Percentiles rank a stretch among this genome's conserved stretches.
Evolutionary conservation across 2,797 vertebrate species (phyloP).

Genomic region (Pangasius mekongensis): DNA sequence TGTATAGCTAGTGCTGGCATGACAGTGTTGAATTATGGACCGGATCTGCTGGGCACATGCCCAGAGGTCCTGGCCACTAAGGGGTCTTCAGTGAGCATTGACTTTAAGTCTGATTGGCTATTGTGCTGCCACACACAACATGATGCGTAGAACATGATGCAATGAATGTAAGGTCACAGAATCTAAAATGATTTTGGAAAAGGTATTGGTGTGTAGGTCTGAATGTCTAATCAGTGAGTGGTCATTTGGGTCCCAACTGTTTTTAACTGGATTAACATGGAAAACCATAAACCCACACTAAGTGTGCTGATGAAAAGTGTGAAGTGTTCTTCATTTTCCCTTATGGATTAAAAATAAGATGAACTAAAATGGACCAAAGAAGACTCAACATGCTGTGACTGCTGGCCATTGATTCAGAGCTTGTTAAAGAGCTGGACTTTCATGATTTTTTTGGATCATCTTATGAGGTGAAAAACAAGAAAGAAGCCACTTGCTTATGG

Average conservation of each 20-base stretch:
- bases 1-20: not conserved
- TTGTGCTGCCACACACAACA: not conserved
- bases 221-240: not conserved
- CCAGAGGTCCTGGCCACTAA: not conserved
- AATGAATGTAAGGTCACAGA: not conserved
- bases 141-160: no score
- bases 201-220: not conserved
- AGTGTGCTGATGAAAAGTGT: not conserved
- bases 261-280: not conserved
- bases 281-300: not conserved
- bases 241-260: not conserved
- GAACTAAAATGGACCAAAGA: not conserved
- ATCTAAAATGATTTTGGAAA: not conserved
- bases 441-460: not conserved
- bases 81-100: no score
- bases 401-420: not conserved
- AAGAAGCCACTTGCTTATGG: not conserved
- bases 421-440: not conserved
- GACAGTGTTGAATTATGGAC: not conserved
- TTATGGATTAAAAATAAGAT: not conserved
- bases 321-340: not conserved
- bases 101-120: not conserved
- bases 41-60: not conserved
- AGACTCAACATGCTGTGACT: not conserved
- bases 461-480: not conserved